These are phyloP conservation scores for Tenthredo livida DNA, from an alignment of 2,888 invertebrate genomes.

Conservation along the genomic window DNA sequence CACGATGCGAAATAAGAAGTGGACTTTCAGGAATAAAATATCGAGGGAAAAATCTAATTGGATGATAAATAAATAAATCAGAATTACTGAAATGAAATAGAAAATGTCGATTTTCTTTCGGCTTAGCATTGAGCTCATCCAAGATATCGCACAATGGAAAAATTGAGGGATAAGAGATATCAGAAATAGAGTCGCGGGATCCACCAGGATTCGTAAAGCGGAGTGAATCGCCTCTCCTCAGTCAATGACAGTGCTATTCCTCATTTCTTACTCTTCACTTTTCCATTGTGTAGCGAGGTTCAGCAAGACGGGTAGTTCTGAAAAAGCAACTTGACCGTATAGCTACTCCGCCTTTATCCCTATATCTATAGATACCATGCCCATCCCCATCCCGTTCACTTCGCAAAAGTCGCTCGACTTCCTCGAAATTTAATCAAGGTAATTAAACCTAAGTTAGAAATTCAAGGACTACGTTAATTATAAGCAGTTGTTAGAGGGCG, in stretches of 20 bases:
- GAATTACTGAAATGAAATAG: neutral
- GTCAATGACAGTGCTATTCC: conserved; percentile 21
- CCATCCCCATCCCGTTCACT: neutral
- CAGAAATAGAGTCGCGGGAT: conserved; percentile 17
- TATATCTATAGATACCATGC: neutral
- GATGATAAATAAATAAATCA: neutral
- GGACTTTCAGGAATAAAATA: neutral
- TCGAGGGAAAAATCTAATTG: neutral
- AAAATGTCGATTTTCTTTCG: neutral
- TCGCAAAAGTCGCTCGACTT: conserved; percentile 1
- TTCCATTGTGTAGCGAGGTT: neutral
- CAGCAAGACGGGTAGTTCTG: neutral
- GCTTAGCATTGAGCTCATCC: neutral
- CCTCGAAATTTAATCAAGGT: conserved; percentile 45
- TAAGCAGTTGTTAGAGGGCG: conserved; percentile 26
- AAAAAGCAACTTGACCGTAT: conserved; percentile 2
- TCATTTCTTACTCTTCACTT: conserved; percentile 23
- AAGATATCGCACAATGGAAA: conserved; percentile 14
- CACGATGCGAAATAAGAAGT: neutral
- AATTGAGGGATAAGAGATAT: conserved; percentile 27
- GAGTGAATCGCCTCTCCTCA: conserved; percentile 27
- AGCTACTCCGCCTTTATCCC: neutral
- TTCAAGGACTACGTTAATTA: conserved; percentile 44
- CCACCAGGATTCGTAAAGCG: conserved; percentile 2
- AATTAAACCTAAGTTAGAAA: conserved; percentile 39